Conservation (phyloP, 2,113 vertebrate species). For the Thomomys bottae region DNA sequence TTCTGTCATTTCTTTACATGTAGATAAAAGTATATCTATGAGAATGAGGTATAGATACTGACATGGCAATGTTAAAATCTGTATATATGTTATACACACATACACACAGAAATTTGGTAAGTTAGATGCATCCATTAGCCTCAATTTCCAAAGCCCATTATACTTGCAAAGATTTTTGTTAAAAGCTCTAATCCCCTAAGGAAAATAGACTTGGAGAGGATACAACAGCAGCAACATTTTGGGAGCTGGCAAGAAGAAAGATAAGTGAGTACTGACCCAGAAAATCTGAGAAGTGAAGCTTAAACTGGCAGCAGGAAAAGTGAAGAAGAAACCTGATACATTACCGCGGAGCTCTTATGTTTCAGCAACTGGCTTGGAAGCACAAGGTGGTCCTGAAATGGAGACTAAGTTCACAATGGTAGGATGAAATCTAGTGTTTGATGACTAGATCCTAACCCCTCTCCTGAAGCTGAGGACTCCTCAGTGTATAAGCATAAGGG, state of each 20-base stretch:
- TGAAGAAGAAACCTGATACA: background rate
- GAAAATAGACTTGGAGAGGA: background rate
- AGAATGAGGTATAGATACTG: background rate
- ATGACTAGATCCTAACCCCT: background rate
- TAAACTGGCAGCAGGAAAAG: background rate
- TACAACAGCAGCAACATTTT: background rate
- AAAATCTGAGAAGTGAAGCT: background rate
- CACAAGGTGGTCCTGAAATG: background rate
- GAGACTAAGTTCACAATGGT: background rate
- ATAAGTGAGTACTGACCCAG: background rate
- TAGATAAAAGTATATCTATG: background rate
- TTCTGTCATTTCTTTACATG: background rate
- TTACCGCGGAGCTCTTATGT: background rate
- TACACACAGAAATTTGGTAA: background rate
- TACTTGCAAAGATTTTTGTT: background rate
- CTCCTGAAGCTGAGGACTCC: background rate
- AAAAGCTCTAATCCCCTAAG: conserved; percentile 14
- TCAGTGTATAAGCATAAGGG: background rate
- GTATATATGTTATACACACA: background rate
- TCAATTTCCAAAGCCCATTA: background rate
- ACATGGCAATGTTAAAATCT: background rate
- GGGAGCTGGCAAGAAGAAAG: background rate
- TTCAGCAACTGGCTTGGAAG: background rate
- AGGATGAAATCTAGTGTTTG: background rate
- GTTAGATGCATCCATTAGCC: background rate